Conservation (phyloP, 2,888 invertebrate species). For the Sinelater perroti region DNA sequence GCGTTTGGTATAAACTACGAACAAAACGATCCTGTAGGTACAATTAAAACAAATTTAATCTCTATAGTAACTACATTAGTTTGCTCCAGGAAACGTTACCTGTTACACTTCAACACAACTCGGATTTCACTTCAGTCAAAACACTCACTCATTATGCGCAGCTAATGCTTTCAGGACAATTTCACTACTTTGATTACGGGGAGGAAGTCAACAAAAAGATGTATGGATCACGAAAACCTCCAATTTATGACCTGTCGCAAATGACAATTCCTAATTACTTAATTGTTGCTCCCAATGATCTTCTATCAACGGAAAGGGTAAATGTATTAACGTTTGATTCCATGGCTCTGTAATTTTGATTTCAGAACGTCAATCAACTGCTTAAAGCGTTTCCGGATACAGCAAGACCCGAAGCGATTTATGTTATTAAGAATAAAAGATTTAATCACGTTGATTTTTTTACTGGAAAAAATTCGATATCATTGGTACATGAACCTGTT, state of each 20-base stretch:
- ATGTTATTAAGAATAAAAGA: constrained; percentile 16
- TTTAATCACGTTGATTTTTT: constrained; percentile 30
- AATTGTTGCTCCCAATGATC: constrained; percentile 33
- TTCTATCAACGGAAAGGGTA: constrained; percentile 22
- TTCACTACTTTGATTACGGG: constrained; percentile 36
- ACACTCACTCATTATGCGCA: constrained; percentile 26
- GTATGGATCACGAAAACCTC: constrained; percentile 32
- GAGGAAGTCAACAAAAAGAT: constrained; percentile 18
- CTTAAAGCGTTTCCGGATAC: constrained; percentile 3
- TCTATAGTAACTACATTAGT: neutral
- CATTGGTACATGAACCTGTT: constrained; percentile 25
- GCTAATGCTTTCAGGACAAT: constrained; percentile 23
- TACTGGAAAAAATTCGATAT: constrained; percentile 15
- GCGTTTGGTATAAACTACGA: constrained; percentile 23
- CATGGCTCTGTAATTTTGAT: neutral
- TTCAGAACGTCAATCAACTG: constrained; percentile 23
- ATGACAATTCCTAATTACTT: constrained; percentile 33
- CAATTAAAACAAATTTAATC: neutral
- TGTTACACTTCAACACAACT: constrained; percentile 28
- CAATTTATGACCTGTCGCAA: constrained; percentile 29
- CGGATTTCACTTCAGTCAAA: constrained; percentile 33
- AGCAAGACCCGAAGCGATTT: constrained; percentile 17
- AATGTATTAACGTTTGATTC: neutral
- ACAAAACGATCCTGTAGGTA: constrained; percentile 38
- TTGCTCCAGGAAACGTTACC: constrained; percentile 33